These are phyloP conservation scores for Zaprionus lineosus DNA, from an alignment of 2,888 invertebrate genomes.

Conservation along the genomic window DNA sequence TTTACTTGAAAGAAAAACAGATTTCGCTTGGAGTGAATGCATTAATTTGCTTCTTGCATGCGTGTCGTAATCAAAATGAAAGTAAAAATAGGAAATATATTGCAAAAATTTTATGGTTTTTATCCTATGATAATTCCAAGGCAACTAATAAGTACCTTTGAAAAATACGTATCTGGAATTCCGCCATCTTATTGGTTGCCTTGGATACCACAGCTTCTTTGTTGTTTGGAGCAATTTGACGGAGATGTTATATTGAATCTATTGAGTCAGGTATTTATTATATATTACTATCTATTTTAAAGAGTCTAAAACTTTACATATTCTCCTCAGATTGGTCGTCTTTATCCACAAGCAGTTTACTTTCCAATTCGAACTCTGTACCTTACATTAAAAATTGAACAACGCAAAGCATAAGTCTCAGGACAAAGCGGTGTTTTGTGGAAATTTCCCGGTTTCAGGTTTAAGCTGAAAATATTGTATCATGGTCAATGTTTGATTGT, in stretches of 20 bases:
- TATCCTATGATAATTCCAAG: conserved; percentile 96
- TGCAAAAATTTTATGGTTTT: conserved; percentile 96
- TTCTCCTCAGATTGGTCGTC: conserved; percentile 90
- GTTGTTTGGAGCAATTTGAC: conserved; percentile 95
- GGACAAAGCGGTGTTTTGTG: conserved; percentile 85
- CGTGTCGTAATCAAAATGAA: conserved; percentile 97
- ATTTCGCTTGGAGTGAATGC: conserved; percentile 93
- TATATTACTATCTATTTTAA: background rate
- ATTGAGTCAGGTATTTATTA: conserved; percentile 88
- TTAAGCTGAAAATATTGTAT: no score
- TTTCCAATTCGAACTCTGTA: conserved; percentile 97
- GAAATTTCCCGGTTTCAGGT: conserved; percentile 81
- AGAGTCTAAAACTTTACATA: background rate
- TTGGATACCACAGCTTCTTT: conserved; percentile 97
- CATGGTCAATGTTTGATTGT: no score
- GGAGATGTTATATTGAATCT: conserved; percentile 95
- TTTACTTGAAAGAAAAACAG: conserved; percentile 91
- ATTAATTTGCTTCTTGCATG: conserved; percentile 96
- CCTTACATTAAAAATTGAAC: conserved; percentile 94
- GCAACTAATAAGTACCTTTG: conserved; percentile 93
- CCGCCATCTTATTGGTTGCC: conserved; percentile 98
- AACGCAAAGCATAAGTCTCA: conserved; percentile 89
- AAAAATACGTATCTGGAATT: conserved; percentile 96
- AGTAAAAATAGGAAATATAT: conserved; percentile 97
- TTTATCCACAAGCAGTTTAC: conserved; percentile 98